Evolutionary conservation across 2,797 vertebrate genomes (phyloP).

Genomic region (Fringilla coelebs): DNA sequence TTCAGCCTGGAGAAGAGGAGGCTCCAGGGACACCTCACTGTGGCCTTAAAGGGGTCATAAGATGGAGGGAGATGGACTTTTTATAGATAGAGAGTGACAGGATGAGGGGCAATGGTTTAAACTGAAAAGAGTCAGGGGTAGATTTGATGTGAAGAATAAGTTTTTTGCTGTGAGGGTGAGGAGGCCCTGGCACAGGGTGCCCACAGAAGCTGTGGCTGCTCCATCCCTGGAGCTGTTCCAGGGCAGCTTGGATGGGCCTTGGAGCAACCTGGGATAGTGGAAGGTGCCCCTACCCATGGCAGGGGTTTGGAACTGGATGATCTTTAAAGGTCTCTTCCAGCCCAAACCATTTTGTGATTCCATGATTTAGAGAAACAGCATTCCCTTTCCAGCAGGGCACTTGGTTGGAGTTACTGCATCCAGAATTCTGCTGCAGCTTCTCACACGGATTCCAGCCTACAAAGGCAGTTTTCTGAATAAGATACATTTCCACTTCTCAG

Average conservation of each 20-base stretch:
- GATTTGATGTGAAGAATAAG: neutral
- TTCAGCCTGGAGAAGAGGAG: neutral
- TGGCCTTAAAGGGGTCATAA: neutral
- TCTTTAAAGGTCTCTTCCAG: neutral
- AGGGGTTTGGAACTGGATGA: neutral
- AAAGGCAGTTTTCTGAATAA: neutral
- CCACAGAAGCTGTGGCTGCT: neutral
- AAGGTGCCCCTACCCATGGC: neutral
- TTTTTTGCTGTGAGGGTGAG: accelerated
- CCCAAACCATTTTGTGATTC: neutral
- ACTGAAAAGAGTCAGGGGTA: neutral
- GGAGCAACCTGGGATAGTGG: neutral
- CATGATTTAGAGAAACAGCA: neutral
- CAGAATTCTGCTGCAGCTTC: neutral
- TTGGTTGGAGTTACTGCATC: neutral
- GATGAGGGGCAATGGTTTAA: neutral
- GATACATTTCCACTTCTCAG: neutral
- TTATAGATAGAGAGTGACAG: neutral
- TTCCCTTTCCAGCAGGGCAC: neutral
- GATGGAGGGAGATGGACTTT: neutral
- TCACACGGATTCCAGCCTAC: neutral
- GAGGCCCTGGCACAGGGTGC: neutral
- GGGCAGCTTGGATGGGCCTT: accelerated
- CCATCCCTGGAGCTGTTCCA: neutral
- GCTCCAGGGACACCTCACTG: neutral